Percentiles rank a stretch among this genome's conserved stretches.
Conservation (phyloP, 2,888 invertebrate species). For the Crematogaster levior region DNA sequence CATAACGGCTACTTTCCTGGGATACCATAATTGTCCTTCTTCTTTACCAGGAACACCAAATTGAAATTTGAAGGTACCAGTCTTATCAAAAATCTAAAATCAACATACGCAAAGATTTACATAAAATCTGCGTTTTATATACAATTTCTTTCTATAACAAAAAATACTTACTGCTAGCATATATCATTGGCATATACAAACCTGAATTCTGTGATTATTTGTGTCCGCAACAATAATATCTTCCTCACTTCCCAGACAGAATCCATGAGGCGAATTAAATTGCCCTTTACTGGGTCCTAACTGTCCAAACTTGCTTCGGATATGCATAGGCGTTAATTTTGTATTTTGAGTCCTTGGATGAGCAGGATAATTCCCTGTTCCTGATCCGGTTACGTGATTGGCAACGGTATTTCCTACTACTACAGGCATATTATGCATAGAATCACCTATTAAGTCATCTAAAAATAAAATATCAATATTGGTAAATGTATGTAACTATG, state of each 20-base stretch:
- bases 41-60: conserved; percentile 98
- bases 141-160: background rate
- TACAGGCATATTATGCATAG: conserved; percentile 83
- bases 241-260: conserved; percentile 97
- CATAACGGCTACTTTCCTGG: conserved; percentile 97
- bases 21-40: conserved; percentile 99
- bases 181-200: conserved; percentile 75
- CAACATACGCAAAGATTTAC: conserved; percentile 22
- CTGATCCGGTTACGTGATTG: conserved; percentile 77
- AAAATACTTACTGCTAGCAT: background rate
- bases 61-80: conserved; percentile 96
- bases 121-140: conserved; percentile 9
- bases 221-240: conserved; percentile 99
- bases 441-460: conserved; percentile 84
- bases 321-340: conserved; percentile 94
- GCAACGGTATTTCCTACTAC: conserved; percentile 80
- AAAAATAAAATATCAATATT: conserved; percentile 56
- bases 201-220: conserved; percentile 98
- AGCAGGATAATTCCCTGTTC: conserved; percentile 78
- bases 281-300: conserved; percentile 97
- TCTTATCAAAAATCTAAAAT: conserved; percentile 95
- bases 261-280: conserved; percentile 98
- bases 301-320: conserved; percentile 97
- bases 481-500: background rate
- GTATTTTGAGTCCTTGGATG: conserved; percentile 81